Percentiles rank a stretch among this genome's conserved stretches.
phyloP scores from a whole-genome alignment of 1,140 invertebrate genomes.

The Rhyacophila brunnea region DNA sequence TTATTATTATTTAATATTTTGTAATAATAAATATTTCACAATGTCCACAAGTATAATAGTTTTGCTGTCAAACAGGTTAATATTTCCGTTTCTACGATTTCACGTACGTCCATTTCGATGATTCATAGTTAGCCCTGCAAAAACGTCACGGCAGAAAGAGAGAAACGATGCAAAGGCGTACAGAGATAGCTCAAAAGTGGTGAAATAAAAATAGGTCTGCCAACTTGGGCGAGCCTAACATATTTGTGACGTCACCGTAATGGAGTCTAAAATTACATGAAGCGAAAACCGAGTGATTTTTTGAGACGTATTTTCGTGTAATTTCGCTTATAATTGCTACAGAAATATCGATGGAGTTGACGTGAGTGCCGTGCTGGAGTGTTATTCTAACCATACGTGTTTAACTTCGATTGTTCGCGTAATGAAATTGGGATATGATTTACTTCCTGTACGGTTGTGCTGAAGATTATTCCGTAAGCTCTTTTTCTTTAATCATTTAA shows the following conservation, averaged over 20 bases:
- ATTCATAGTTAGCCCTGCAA: no score
- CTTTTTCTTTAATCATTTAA: conserved; percentile 9
- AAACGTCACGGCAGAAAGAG: neutral
- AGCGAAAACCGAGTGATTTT: conserved; percentile 8
- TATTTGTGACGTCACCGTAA: conserved; percentile 24
- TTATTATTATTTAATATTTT: no score
- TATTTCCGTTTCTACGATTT: no score
- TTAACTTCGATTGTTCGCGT: conserved; percentile 9
- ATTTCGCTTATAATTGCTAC: conserved; percentile 16
- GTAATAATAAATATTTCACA: no score
- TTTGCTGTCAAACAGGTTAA: no score
- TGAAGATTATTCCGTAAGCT: conserved; percentile 22
- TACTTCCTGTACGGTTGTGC: conserved; percentile 14
- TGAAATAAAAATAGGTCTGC: conserved; percentile 26
- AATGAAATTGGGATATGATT: conserved; percentile 16
- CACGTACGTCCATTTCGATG: no score
- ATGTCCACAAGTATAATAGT: no score
- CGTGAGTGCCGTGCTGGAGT: conserved; percentile 20
- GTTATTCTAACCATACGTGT: neutral
- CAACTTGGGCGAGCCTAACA: conserved; percentile 28
- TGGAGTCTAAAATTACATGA: conserved; percentile 28
- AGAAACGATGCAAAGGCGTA: neutral
- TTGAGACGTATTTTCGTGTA: conserved; percentile 23
- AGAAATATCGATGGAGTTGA: conserved; percentile 15
- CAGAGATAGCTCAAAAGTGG: neutral